Percentiles rank a stretch among this genome's conserved stretches.
Conservation (phyloP, 2,113 vertebrate species). For the Nicator chloris region DNA sequence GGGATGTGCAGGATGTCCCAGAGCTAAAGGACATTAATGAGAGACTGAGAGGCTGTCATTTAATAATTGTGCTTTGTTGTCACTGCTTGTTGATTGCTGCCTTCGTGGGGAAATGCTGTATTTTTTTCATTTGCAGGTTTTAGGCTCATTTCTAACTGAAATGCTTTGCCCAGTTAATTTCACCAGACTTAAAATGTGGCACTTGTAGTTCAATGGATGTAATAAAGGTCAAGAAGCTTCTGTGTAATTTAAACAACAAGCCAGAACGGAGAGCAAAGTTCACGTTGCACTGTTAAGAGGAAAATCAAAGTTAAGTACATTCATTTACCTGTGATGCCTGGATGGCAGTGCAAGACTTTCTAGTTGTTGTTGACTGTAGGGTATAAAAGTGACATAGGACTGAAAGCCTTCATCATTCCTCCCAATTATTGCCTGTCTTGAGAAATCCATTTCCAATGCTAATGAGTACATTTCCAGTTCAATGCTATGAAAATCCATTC, state of each 20-base stretch:
- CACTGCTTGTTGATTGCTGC: background rate
- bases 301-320: background rate
- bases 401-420: background rate
- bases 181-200: background rate
- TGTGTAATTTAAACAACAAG: background rate
- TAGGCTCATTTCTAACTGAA: background rate
- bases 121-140: background rate
- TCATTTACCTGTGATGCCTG: background rate
- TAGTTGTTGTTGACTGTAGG: background rate
- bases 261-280: conserved; percentile 1
- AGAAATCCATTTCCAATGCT: background rate
- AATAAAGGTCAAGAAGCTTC: background rate
- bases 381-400: background rate
- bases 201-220: background rate
- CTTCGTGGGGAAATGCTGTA: background rate
- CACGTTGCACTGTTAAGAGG: background rate
- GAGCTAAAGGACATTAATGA: conserved; percentile 53
- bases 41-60: conserved; percentile 49
- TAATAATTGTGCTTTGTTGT: conserved; percentile 12
- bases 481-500: background rate
- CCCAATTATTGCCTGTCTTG: background rate
- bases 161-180: background rate
- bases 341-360: background rate
- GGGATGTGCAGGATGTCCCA: background rate
- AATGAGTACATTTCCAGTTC: background rate